phyloP scores from a whole-genome alignment of 2,888 invertebrate species.

The Acleris holmiana region DNA sequence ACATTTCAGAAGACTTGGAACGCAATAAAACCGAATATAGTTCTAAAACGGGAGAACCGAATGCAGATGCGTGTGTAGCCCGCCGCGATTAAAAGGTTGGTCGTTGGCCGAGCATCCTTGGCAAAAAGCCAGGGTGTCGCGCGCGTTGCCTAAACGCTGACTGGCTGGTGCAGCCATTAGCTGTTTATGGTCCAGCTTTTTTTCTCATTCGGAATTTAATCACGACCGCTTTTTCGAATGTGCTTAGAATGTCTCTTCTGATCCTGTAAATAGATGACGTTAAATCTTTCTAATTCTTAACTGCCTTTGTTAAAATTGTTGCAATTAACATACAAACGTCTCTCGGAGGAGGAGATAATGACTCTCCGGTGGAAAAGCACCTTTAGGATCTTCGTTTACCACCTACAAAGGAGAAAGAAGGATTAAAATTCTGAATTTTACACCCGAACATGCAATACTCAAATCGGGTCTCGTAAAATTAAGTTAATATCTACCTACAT shows the following conservation, averaged over 20 bases:
- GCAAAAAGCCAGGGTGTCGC: slow-evolving; percentile 61
- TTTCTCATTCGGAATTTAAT: slow-evolving; percentile 47
- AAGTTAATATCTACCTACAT: background rate
- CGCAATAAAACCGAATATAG: slow-evolving; percentile 56
- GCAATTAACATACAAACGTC: no score
- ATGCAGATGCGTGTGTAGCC: slow-evolving; percentile 44
- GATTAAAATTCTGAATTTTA: no score
- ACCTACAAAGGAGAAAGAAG: no score
- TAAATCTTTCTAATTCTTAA: background rate
- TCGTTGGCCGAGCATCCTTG: slow-evolving; percentile 71
- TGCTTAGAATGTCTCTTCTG: no score
- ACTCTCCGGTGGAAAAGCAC: no score
- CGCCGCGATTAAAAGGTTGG: slow-evolving; percentile 68
- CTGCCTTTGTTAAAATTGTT: background rate
- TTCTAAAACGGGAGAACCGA: slow-evolving; percentile 67
- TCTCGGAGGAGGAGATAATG: background rate
- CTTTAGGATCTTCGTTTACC: no score
- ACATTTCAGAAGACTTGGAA: slow-evolving; percentile 49
- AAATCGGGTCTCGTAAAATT: no score
- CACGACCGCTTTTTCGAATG: background rate
- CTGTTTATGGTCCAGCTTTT: slow-evolving; percentile 52
- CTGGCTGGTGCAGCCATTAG: slow-evolving; percentile 52
- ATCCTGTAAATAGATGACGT: background rate
- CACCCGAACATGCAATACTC: no score
- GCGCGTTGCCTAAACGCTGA: slow-evolving; percentile 46